These are phyloP conservation scores for Lampropteryx suffumata DNA, from an alignment of 2,888 invertebrate species.

Conservation along the genomic window DNA sequence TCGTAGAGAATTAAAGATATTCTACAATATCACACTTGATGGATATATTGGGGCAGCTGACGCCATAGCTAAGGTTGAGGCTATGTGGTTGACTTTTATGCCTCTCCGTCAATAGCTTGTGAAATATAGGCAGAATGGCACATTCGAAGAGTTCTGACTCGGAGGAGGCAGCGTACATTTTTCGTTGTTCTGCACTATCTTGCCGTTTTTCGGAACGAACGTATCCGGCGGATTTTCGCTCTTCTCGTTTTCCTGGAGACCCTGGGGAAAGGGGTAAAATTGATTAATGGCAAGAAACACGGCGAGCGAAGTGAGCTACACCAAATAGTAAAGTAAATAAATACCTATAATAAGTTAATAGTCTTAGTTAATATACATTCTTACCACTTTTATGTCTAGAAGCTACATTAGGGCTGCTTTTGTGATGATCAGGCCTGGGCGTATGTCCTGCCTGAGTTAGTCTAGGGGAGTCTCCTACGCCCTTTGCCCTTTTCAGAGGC, in stretches of 20 bases:
- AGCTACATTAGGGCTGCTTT: conserved; percentile 85
- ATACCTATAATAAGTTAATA: too few species aligned
- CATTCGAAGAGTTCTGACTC: conserved; percentile 93
- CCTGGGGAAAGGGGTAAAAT: conserved; percentile 42
- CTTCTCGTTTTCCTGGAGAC: conserved; percentile 67
- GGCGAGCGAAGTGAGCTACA: too few species aligned
- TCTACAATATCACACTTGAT: conserved; percentile 98
- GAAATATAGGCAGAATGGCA: conserved; percentile 95
- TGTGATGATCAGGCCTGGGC: conserved; percentile 78
- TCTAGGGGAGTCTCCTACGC: conserved; percentile 66
- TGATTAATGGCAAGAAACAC: too few species aligned
- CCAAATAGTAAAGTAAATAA: too few species aligned
- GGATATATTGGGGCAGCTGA: conserved; percentile 96
- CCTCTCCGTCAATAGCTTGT: conserved; percentile 93
- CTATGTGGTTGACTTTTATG: conserved; percentile 87
- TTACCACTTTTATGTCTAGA: conserved; percentile 71
- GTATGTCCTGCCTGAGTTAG: conserved; percentile 62
- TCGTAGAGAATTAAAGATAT: conserved; percentile 87
- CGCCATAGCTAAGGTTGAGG: conserved; percentile 88
- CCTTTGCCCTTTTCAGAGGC: conserved; percentile 72
- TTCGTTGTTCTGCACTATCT: conserved; percentile 66
- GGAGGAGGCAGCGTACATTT: conserved; percentile 90
- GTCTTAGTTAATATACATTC: too few species aligned
- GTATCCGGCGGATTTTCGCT: conserved; percentile 79
- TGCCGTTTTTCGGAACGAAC: conserved; percentile 73